A percentile compares a stretch with the other conserved stretches of the same genome.
phyloP scores from a whole-genome alignment of 92 coral and sea anemone genomes.

The Actinernus sp. region DNA sequence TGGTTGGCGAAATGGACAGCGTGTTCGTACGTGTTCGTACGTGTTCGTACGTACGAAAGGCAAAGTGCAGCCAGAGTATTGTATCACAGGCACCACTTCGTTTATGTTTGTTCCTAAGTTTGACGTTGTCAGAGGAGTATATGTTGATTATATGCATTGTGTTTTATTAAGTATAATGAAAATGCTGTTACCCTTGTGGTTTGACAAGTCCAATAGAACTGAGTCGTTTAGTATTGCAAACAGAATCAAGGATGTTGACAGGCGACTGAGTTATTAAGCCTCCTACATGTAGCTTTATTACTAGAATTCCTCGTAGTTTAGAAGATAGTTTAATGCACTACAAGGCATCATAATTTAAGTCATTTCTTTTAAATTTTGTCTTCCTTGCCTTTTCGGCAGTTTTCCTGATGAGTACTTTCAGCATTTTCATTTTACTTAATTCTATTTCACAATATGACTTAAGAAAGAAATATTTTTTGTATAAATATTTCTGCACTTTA shows the following conservation, averaged over 20 bases:
- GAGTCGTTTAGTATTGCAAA: constrained; percentile 28
- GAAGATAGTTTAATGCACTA: constrained; percentile 25
- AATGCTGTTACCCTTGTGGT: constrained; percentile 52
- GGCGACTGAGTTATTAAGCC: no score
- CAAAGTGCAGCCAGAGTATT: constrained; percentile 24
- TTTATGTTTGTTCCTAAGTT: constrained; percentile 46
- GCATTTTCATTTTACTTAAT: constrained; percentile 38
- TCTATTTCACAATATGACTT: constrained; percentile 35
- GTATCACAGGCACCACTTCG: constrained; percentile 55
- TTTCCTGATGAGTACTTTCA: constrained; percentile 54
- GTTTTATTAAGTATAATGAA: constrained; percentile 48
- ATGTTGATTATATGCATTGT: constrained; percentile 63
- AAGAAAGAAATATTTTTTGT: constrained; percentile 47
- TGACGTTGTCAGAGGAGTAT: constrained; percentile 53
- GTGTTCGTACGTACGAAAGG: constrained; percentile 4
- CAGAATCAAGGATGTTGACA: constrained; percentile 20
- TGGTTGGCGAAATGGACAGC: no score
- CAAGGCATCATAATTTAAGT: constrained; percentile 26
- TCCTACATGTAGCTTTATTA: constrained; percentile 35
- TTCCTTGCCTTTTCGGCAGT: constrained; percentile 35
- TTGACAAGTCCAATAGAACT: constrained; percentile 19
- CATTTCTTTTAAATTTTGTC: constrained; percentile 28
- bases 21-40: no score
- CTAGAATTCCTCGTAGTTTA: constrained; percentile 48
- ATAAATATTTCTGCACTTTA: constrained; percentile 21